Conservation (phyloP, 2,888 invertebrate genomes). For the Cryptocheilus praepositus region DNA sequence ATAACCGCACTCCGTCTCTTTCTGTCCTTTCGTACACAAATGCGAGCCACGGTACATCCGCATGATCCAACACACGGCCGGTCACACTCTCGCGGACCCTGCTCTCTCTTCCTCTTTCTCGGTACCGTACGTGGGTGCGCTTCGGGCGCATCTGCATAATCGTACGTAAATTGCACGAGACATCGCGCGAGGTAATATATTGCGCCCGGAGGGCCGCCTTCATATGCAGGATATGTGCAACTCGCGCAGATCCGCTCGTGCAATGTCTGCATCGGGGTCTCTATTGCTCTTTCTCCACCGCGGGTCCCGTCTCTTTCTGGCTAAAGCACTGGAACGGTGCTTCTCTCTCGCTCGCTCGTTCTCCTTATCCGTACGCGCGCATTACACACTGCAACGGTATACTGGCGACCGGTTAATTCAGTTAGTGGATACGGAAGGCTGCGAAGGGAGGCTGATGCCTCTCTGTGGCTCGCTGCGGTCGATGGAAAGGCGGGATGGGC, state of each 20-base stretch:
- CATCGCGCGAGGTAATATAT: slow-evolving; percentile 66
- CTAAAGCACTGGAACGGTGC: not conserved
- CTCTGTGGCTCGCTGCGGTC: slow-evolving; percentile 23
- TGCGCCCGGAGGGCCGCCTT: slow-evolving; percentile 52
- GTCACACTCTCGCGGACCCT: not conserved
- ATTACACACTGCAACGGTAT: slow-evolving; percentile 37
- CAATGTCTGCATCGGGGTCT: slow-evolving; percentile 15
- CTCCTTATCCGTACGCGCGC: slow-evolving; percentile 18
- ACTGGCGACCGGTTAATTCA: slow-evolving; percentile 61
- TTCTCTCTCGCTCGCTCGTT: not conserved
- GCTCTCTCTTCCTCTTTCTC: slow-evolving; percentile 8
- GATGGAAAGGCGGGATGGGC: slow-evolving; percentile 7
- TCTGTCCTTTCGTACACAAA: slow-evolving; percentile 7
- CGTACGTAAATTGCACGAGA: slow-evolving; percentile 69
- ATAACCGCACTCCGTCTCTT: slow-evolving; percentile 19
- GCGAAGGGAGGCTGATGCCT: slow-evolving; percentile 36
- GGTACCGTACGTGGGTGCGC: slow-evolving; percentile 43
- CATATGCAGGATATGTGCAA: slow-evolving; percentile 48
- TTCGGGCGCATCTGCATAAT: slow-evolving; percentile 65
- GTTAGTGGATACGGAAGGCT: slow-evolving; percentile 57
- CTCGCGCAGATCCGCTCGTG: slow-evolving; percentile 37
- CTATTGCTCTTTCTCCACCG: not conserved
- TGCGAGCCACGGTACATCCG: too few relatives aligned
- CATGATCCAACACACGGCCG: too few relatives aligned
- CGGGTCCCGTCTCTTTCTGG: not conserved